Evolutionary conservation across 2,797 vertebrate species (phyloP), one percentile per base, ranked within the genome.

Genomic region (Taenioides sp.): DNA sequence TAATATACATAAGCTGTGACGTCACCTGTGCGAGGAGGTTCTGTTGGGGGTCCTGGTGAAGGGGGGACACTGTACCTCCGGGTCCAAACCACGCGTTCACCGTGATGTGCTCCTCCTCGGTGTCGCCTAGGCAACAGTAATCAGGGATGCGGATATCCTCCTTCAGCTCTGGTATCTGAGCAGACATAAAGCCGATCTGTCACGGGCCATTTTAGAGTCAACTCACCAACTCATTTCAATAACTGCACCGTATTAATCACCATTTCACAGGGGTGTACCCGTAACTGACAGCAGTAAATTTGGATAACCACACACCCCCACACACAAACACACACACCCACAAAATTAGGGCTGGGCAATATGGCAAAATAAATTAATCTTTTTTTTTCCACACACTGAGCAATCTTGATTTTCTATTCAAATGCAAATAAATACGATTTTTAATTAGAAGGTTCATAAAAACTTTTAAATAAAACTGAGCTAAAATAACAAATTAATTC

Each of bases 71-170:
- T 0, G 98, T 99, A 27, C 96, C 97, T 40, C 79, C 80, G 11
- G 98, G 98, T 16, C 98, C 98, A 65, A 98, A 97, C 98, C 97
- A 99, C 5, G 97, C 98, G 0, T 99, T 99, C 3, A 98, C 92
- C 7, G 97, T 98, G 52, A 99, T 98, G 64, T 96, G 81, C 0
- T 99, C 98, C 69, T 99, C 97, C 7, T 98, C 96, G 9, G 91
- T 94, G 7, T 96, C 83, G 0, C 98, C 97, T 4, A 99, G 92
- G 79, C 96, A 98, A 89, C 98, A 99, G 81, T 99, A 99, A 88
- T 99, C 98, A 0, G 98, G 98, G 73, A 97, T 91, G 71, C 94
- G 31, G 80, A 99, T 98, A 84, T 99, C 98, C 62, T 92, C 92
- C 87, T 95, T 98, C 80, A 99, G 80, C 85, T 98, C 96, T 0